phyloP scores from a whole-genome alignment of 2,113 vertebrate genomes.

The Excalfactoria chinensis region DNA sequence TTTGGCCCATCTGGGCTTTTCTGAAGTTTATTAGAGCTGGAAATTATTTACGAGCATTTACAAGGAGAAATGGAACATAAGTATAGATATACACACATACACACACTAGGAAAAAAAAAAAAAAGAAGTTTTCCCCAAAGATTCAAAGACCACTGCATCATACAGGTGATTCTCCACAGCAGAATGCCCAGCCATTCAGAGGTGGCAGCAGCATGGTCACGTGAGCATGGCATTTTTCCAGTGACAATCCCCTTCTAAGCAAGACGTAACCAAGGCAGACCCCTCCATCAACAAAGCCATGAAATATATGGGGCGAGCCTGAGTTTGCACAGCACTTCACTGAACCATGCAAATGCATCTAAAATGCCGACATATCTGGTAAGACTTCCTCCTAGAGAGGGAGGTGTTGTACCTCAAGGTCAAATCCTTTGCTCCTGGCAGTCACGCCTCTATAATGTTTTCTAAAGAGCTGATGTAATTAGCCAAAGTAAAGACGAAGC shows the following conservation, averaged over 20 bases:
- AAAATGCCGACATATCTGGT: not conserved
- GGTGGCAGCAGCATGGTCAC: not conserved
- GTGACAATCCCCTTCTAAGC: not conserved
- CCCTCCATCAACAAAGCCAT: not conserved
- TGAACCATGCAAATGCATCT: not conserved
- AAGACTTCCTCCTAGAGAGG: not conserved
- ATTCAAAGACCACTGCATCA: not conserved
- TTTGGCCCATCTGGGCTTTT: not conserved
- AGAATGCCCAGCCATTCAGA: not conserved
- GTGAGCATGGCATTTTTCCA: not conserved
- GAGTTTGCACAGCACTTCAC: not conserved
- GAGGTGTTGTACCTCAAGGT: not conserved
- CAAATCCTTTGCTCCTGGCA: not conserved
- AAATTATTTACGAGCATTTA: not conserved
- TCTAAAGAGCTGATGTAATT: not conserved
- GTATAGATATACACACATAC: too few species aligned
- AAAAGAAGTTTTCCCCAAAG: not conserved
- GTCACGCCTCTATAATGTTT: not conserved
- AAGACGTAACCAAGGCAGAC: not conserved
- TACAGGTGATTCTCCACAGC: not conserved
- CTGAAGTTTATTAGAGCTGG: not conserved
- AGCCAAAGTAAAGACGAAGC: not conserved
- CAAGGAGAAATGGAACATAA: not conserved
- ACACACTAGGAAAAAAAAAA: not conserved
- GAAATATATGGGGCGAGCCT: not conserved